Percentiles rank a stretch among this genome's conserved stretches.
Conservation (phyloP, 2,113 vertebrate species). For the Anser brachyrhynchus region DNA sequence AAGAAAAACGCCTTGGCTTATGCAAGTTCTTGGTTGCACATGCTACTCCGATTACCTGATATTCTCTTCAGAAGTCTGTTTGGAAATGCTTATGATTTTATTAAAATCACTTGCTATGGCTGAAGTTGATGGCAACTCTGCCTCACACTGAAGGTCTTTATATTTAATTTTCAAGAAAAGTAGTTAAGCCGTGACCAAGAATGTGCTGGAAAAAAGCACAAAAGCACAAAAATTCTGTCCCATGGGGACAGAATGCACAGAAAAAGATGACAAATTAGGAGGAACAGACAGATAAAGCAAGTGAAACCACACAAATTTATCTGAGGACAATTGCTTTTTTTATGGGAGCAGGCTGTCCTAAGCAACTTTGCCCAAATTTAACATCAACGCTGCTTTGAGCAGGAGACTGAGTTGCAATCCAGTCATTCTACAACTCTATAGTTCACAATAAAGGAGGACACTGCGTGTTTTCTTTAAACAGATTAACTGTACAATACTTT, state of each 20-base stretch:
- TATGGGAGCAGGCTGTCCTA: neutral
- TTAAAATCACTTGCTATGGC: neutral
- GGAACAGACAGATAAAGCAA: neutral
- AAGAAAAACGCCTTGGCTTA: neutral
- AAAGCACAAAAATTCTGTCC: too few relatives aligned
- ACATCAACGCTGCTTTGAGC: neutral
- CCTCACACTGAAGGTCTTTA: neutral
- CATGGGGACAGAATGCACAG: too few relatives aligned
- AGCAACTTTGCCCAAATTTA: neutral
- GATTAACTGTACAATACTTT: neutral
- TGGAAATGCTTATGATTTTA: neutral
- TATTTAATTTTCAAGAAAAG: neutral
- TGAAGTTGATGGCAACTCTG: neutral
- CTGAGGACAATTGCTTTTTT: neutral
- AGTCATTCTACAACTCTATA: neutral
- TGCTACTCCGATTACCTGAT: neutral
- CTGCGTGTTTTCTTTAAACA: neutral
- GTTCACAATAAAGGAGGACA: neutral
- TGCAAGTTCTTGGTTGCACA: neutral
- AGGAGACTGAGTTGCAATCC: neutral
- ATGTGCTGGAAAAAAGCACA: neutral
- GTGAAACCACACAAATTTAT: neutral
- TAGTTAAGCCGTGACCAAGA: neutral
- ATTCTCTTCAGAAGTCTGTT: neutral
- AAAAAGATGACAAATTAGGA: neutral